These are phyloP conservation scores for Megalonaias nervosa DNA, from an alignment of 1,140 invertebrate genomes.

Conservation along the genomic window DNA sequence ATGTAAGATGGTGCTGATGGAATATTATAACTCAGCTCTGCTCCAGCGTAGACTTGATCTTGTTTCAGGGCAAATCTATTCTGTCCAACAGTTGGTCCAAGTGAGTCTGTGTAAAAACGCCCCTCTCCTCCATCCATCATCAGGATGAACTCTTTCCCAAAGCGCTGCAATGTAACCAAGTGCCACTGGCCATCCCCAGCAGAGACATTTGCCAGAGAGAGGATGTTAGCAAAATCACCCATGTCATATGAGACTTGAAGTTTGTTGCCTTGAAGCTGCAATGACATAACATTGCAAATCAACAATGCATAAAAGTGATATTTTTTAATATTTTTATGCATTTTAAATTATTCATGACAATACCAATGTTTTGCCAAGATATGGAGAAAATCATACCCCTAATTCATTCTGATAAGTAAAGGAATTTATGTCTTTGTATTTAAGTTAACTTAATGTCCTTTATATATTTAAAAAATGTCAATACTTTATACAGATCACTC, in stretches of 20 bases:
- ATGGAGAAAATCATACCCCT: no score
- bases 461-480: no score
- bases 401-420: no score
- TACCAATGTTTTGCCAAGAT: no score
- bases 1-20: no score
- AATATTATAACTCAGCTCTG: background rate
- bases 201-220: slow-evolving; percentile 88
- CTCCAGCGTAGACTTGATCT: slow-evolving; percentile 39
- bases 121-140: slow-evolving; percentile 96
- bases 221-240: slow-evolving; percentile 87
- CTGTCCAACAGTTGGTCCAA: slow-evolving; percentile 20
- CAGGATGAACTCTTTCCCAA: slow-evolving; percentile 92
- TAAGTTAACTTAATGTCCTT: no score
- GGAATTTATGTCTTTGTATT: no score
- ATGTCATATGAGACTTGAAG: slow-evolving; percentile 83
- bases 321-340: no score
- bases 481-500: no score
- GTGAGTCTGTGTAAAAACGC: slow-evolving; percentile 91
- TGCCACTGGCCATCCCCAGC: slow-evolving; percentile 99
- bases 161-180: slow-evolving; percentile 83
- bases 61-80: slow-evolving; percentile 9
- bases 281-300: background rate
- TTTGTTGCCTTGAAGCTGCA: slow-evolving; percentile 86
- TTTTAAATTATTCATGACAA: no score
- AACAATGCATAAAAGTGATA: background rate